Evolutionary conservation across 2,797 vertebrate species (phyloP).

Genomic region (Molossus alvarezi): DNA sequence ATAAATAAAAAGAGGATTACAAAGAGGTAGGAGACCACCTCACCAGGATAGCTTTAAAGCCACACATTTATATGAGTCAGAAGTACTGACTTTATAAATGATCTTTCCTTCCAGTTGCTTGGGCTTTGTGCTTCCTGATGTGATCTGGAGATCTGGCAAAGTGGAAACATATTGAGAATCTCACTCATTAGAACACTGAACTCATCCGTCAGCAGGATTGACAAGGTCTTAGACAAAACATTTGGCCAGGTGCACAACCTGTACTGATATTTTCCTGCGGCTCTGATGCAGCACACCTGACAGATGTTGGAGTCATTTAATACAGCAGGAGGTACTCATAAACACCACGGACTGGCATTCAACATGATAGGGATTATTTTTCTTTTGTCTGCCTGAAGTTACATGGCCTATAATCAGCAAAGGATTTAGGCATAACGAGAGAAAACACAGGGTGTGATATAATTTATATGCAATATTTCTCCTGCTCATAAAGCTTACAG

Average conservation of each 20-base stretch:
- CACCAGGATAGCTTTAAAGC: constrained; percentile 80
- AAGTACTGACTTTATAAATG: constrained; percentile 87
- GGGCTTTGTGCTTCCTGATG: constrained; percentile 85
- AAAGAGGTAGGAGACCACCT: constrained; percentile 83
- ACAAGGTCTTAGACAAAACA: constrained; percentile 88
- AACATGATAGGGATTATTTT: constrained; percentile 80
- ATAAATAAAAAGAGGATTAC: constrained; percentile 70
- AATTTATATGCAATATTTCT: constrained; percentile 74
- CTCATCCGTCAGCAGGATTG: constrained; percentile 89
- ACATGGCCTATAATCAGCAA: constrained; percentile 74
- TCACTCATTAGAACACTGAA: constrained; percentile 89
- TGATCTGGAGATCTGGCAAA: constrained; percentile 87
- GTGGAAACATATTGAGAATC: constrained; percentile 89
- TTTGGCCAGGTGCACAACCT: constrained; percentile 86
- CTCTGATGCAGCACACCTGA: constrained; percentile 89
- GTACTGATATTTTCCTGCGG: constrained; percentile 87
- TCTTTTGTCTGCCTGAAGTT: constrained; percentile 84
- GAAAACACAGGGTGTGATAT: constrained; percentile 80
- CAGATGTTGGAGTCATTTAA: constrained; percentile 89
- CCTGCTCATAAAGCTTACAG: constrained; percentile 35
- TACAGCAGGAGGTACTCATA: constrained; percentile 86
- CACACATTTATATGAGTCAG: constrained; percentile 86
- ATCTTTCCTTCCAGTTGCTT: constrained; percentile 87
- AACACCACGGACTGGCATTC: constrained; percentile 84
- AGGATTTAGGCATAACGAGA: constrained; percentile 77